Conservation (phyloP, 2,797 vertebrate species). For the Micropoecilia bifurca region DNA sequence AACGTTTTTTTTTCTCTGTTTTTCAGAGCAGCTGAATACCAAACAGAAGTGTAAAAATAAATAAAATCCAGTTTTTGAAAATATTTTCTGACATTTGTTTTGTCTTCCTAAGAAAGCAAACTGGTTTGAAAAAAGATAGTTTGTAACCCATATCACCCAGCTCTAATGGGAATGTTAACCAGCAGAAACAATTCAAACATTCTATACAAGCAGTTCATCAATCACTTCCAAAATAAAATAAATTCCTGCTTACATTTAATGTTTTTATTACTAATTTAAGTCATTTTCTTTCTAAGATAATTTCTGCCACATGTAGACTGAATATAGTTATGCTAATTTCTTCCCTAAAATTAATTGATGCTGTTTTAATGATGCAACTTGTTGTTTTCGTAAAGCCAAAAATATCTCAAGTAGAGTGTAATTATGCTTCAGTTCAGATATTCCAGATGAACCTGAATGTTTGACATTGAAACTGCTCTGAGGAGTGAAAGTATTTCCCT, state of each 20-base stretch:
- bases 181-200: background rate
- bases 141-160: no score
- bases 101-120: no score
- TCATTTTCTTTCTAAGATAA: background rate
- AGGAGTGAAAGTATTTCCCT: background rate
- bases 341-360: background rate
- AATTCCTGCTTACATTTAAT: background rate
- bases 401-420: background rate
- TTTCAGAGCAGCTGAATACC: no score
- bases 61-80: no score
- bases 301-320: background rate
- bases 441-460: background rate
- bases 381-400: background rate
- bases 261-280: background rate
- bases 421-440: background rate
- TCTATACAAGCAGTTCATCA: background rate
- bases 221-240: background rate
- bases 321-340: background rate
- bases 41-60: no score
- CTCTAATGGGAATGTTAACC: background rate
- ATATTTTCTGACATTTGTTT: no score
- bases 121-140: no score
- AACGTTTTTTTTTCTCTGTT: no score
- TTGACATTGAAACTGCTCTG: background rate
- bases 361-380: constrained; percentile 1